Conservation (phyloP, 2,888 invertebrate genomes). For the Altica lythri region DNA sequence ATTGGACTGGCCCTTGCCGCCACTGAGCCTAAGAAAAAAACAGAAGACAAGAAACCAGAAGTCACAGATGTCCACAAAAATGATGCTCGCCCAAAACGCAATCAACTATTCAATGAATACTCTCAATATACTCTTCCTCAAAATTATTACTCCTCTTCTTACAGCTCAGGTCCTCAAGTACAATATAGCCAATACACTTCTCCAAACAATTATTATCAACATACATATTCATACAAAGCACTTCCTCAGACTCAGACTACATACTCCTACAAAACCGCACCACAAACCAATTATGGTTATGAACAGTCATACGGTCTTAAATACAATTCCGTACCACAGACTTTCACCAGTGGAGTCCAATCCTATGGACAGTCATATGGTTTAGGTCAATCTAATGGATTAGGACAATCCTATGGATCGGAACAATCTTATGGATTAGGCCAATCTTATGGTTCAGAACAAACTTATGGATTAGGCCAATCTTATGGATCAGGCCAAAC, state of each 20-base stretch:
- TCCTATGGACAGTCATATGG: background rate
- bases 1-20: too few relatives aligned
- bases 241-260: background rate
- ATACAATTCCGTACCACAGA: background rate
- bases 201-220: background rate
- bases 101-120: too few relatives aligned
- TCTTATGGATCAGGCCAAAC: background rate
- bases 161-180: background rate
- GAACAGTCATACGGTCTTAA: background rate
- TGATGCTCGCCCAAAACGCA: slow-evolving; percentile 4
- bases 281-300: background rate
- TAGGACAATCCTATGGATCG: too few relatives aligned
- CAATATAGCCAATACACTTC: background rate
- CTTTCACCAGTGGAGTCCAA: background rate
- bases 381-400: background rate
- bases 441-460: background rate
- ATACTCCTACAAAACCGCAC: background rate
- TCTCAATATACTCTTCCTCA: slow-evolving; percentile 1
- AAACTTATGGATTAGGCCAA: background rate
- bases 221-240: background rate
- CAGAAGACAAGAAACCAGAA: too few relatives aligned
- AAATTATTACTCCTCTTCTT: background rate
- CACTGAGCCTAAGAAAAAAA: too few relatives aligned
- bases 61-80: too few relatives aligned
- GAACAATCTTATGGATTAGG: slow-evolving; percentile 4